Evolutionary conservation across 2,113 vertebrate genomes (phyloP).

Genomic region (Oxyruncus cristatus): DNA sequence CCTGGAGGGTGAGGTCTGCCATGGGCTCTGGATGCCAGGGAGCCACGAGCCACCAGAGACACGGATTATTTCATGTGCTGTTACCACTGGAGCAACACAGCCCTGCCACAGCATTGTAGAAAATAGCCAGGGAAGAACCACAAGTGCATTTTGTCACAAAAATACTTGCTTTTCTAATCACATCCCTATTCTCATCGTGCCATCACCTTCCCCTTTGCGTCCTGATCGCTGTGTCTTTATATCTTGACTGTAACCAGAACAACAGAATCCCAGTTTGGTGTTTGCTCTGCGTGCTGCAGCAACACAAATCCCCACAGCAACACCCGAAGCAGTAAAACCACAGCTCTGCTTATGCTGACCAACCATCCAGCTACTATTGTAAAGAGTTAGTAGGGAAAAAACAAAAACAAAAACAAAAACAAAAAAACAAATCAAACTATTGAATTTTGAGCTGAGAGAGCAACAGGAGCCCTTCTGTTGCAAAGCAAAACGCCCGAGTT

Average conservation of each 20-base stretch:
- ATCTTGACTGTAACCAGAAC: background rate
- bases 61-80: background rate
- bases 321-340: background rate
- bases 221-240: background rate
- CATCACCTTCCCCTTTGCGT: background rate
- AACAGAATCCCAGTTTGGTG: background rate
- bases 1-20: background rate
- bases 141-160: background rate
- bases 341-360: background rate
- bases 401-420: too few species aligned
- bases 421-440: background rate
- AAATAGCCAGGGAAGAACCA: background rate
- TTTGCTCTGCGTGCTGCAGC: background rate
- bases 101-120: background rate
- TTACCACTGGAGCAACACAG: background rate
- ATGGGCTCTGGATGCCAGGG: background rate
- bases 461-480: background rate
- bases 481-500: background rate
- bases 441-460: background rate
- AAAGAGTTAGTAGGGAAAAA: background rate
- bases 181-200: background rate
- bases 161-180: background rate
- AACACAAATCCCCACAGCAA: background rate
- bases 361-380: background rate
- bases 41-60: background rate